Evolutionary conservation across 2,797 vertebrate genomes (phyloP).

Genomic region (Menidia menidia): DNA sequence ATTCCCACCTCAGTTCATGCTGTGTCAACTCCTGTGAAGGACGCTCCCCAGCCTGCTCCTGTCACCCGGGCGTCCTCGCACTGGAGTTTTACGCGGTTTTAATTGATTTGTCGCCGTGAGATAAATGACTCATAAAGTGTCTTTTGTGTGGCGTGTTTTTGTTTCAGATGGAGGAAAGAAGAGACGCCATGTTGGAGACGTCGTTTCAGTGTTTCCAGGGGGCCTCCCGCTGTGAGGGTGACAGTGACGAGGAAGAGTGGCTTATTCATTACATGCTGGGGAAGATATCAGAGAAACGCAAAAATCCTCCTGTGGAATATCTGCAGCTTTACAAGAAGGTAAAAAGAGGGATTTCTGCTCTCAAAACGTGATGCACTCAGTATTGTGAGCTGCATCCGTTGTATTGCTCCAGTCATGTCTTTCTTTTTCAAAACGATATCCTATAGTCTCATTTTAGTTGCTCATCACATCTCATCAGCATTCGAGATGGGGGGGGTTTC

Average conservation of each 20-base stretch:
- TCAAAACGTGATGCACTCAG: background rate
- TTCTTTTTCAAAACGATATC: background rate
- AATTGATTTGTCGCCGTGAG: constrained; percentile 37
- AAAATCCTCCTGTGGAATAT: constrained; percentile 86
- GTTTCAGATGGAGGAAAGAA: constrained; percentile 91
- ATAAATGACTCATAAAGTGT: constrained; percentile 32
- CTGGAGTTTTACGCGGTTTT: constrained; percentile 7
- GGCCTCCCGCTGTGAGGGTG: constrained; percentile 91
- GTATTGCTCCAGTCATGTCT: background rate
- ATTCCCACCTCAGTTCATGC: constrained; percentile 1
- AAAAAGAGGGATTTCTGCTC: constrained; percentile 1
- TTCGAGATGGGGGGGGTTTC: too few species aligned
- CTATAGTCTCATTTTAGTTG: too few species aligned
- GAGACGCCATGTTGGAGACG: constrained; percentile 93
- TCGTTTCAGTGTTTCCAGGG: constrained; percentile 93
- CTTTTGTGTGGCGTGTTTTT: constrained; percentile 13
- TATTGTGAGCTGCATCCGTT: background rate
- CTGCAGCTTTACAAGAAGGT: constrained; percentile 93
- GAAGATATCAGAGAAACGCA: constrained; percentile 96
- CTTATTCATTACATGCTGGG: constrained; percentile 99
- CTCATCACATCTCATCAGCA: too few species aligned
- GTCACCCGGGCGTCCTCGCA: constrained; percentile 32
- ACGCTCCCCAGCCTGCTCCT: background rate
- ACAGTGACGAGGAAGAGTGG: constrained; percentile 98
- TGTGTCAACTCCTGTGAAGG: background rate